Conservation (phyloP, 2,113 vertebrate genomes). For the Gadus chalcogrammus region DNA sequence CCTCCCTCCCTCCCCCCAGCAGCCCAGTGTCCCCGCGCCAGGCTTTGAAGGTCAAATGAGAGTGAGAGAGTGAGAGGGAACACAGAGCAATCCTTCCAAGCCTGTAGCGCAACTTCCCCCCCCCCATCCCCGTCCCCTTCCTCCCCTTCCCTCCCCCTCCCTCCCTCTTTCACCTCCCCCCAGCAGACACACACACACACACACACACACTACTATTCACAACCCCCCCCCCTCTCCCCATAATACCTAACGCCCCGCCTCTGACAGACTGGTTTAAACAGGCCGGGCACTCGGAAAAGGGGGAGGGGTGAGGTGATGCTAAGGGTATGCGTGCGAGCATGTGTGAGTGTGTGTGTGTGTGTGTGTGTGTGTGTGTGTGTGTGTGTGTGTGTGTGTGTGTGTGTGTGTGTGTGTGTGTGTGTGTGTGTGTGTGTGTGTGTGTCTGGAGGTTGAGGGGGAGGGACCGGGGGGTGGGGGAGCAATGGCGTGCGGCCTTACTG, state of each 20-base stretch:
- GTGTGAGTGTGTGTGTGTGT: too few species aligned
- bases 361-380: too few species aligned
- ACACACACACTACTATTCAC: neutral
- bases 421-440: too few species aligned
- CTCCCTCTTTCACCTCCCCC: neutral
- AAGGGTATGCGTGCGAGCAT: too few species aligned
- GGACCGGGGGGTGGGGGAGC: neutral
- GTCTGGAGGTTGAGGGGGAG: neutral
- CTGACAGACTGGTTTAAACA: neutral
- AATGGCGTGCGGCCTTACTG: constrained; percentile 7
- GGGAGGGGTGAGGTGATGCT: too few species aligned
- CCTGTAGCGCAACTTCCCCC: neutral
- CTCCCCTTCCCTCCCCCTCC: neutral
- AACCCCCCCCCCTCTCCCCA: too few species aligned
- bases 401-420: too few species aligned
- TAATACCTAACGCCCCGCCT: neutral
- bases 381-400: too few species aligned
- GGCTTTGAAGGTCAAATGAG: constrained; percentile 68
- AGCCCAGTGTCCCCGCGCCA: constrained; percentile 47
- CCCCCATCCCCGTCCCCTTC: too few species aligned
- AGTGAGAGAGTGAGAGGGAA: constrained; percentile 42
- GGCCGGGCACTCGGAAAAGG: too few species aligned
- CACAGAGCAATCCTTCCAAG: neutral
- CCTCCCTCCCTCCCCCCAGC: constrained; percentile 14
- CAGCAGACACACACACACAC: neutral